A percentile compares a stretch with the other conserved stretches of the same genome.
These are phyloP conservation scores for Sphyrna mokarran DNA, from an alignment of 2,113 vertebrate genomes.

Conservation along the genomic window DNA sequence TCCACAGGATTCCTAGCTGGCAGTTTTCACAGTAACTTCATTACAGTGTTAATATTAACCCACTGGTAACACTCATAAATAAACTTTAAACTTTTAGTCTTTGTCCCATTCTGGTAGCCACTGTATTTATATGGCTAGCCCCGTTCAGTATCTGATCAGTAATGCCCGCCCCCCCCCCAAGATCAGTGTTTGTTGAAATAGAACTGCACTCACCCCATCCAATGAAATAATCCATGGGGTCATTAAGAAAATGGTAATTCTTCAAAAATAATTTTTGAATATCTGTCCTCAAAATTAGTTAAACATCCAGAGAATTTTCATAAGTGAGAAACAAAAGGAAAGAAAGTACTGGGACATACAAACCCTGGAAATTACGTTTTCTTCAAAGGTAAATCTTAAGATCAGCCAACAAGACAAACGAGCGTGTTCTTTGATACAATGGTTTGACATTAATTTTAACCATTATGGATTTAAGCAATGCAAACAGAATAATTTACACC, in stretches of 20 bases:
- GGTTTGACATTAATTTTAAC: background rate
- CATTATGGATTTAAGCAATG: background rate
- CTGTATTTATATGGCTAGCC: too few relatives aligned
- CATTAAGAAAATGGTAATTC: background rate
- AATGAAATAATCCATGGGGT: background rate
- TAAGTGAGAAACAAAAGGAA: background rate
- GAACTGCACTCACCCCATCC: too few relatives aligned
- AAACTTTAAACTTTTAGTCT: too few relatives aligned
- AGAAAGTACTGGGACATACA: background rate
- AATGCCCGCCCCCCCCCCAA: too few relatives aligned
- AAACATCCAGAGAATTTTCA: background rate
- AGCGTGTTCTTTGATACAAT: background rate
- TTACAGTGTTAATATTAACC: too few relatives aligned
- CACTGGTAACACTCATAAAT: too few relatives aligned
- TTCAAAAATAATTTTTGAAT: background rate
- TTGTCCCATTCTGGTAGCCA: too few relatives aligned
- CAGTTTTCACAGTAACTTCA: too few relatives aligned
- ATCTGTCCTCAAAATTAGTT: background rate
- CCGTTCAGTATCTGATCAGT: too few relatives aligned
- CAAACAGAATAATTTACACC: background rate
- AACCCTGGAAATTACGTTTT: background rate
- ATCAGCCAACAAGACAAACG: background rate
- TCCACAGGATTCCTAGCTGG: too few relatives aligned
- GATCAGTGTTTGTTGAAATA: background rate
- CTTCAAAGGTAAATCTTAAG: background rate